Evolutionary conservation across 2,113 vertebrate genomes (phyloP).

Genomic region (Myotis brandtii): DNA sequence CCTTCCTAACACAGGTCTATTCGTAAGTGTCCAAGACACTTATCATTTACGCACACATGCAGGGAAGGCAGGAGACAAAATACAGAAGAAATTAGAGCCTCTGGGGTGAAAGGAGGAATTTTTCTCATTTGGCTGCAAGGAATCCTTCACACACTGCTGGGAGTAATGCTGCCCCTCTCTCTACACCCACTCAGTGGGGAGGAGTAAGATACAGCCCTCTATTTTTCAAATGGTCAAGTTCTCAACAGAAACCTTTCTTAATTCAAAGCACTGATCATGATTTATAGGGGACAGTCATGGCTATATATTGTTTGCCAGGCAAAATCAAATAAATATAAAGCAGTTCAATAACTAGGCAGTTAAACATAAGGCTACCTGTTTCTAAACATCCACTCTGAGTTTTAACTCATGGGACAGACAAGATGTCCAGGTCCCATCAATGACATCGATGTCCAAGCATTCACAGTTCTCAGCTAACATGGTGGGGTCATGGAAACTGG

Average conservation of each 20-base stretch:
- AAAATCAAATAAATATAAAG: background rate
- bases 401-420: background rate
- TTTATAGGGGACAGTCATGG: background rate
- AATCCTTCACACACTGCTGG: background rate
- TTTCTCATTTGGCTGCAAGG: background rate
- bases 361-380: background rate
- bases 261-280: background rate
- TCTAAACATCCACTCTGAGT: background rate
- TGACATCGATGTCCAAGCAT: too few relatives aligned
- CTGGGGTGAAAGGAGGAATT: background rate
- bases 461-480: background rate
- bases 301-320: background rate
- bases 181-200: background rate
- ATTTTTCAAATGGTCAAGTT: background rate
- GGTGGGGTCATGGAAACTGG: background rate
- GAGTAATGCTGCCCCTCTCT: background rate
- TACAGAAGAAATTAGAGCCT: constrained; percentile 39
- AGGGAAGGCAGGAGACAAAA: constrained; percentile 45
- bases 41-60: constrained; percentile 13
- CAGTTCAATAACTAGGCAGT: background rate
- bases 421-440: background rate
- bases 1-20: constrained; percentile 55
- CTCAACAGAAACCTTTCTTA: constrained; percentile 26
- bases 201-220: background rate
- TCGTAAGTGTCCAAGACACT: constrained; percentile 64